Evolutionary conservation across 1,140 invertebrate species (phyloP).

Genomic region (Apis florea): DNA sequence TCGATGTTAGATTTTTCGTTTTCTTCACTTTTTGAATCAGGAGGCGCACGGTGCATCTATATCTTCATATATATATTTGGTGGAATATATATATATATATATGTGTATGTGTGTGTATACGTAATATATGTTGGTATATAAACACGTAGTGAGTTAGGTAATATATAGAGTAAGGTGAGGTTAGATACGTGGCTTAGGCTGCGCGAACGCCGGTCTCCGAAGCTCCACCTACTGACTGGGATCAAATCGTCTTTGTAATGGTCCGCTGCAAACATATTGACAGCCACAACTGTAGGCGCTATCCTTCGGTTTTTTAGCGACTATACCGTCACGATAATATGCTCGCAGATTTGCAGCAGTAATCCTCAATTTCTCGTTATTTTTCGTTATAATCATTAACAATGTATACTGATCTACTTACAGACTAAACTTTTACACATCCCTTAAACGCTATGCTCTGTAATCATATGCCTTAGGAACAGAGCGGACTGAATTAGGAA

Average conservation of each 20-base stretch:
- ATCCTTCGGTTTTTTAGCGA: slow-evolving; percentile 71
- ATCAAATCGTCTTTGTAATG: slow-evolving; percentile 81
- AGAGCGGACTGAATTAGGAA: slow-evolving; percentile 54
- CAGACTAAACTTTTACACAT: slow-evolving; percentile 60
- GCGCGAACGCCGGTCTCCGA: slow-evolving; percentile 78
- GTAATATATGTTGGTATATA: slow-evolving; percentile 78
- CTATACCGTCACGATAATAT: slow-evolving; percentile 68
- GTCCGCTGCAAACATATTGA: slow-evolving; percentile 81
- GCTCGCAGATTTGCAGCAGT: slow-evolving; percentile 62
- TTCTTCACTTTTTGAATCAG: slow-evolving; percentile 71
- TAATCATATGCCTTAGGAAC: slow-evolving; percentile 50
- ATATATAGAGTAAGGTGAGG: slow-evolving; percentile 80
- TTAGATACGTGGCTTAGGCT: slow-evolving; percentile 81
- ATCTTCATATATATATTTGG: slow-evolving; percentile 60
- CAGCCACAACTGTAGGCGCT: slow-evolving; percentile 79
- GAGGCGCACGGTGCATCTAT: slow-evolving; percentile 71
- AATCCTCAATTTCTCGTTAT: slow-evolving; percentile 51
- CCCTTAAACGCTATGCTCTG: slow-evolving; percentile 65
- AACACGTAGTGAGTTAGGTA: slow-evolving; percentile 80
- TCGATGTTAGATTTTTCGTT: background rate
- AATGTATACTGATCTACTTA: slow-evolving; percentile 57
- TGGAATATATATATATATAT: slow-evolving; percentile 61
- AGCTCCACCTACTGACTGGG: slow-evolving; percentile 81
- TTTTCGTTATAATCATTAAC: slow-evolving; percentile 40
- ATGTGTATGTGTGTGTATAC: slow-evolving; percentile 69